Evolutionary conservation across 2,888 invertebrate genomes (phyloP), one percentile per base, ranked within the genome.

Genomic region (Hesperia comma): DNA sequence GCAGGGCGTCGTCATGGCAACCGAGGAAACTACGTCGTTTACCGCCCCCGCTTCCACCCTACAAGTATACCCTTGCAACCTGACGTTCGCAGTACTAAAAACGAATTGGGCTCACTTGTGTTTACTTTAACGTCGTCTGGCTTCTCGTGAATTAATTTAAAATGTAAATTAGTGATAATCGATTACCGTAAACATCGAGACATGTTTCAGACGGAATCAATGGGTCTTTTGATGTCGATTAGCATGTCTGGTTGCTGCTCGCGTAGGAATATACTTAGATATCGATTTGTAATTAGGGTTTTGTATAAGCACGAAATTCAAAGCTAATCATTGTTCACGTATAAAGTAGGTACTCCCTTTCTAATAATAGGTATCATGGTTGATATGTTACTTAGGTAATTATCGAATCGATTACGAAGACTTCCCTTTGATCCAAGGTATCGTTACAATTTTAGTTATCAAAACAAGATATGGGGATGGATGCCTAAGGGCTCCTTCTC

Each of bases 1-100:
- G 87, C 87, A 81, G 88, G 90, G 89, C 81, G 91, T 92, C 83
- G 81, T 82, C 83, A 91, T 90, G 82, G 83, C 81, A 88, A 92
- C 91, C 67, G 78, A 80, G 86, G 86, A 90, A 90, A 89, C 86
- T 90, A 85, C 90, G 87, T 83, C 85, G 81, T 89, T 88, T 80
- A 78, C 81, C 78, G 78, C 80, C 79, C 79, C 79, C 71, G 77
- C 60, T 43, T 40, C 32, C 66, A 60, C 66, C 57, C 63, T 51
- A 37, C 56, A 49, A 63, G 26, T 14, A 41, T 63, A 26, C 51
- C 21, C 57, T 66, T 53, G 58, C 54, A 66, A 60, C 41, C 63
- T 63, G 12, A 63, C 33, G 10, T 49, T 33, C 49, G 54, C 56
- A 17, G 40, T 53, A 61, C 61, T 61, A 61, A 61, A 61, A 61